Conservation (phyloP, 1,140 invertebrate genomes). For the Drosophila bipectinata region DNA sequence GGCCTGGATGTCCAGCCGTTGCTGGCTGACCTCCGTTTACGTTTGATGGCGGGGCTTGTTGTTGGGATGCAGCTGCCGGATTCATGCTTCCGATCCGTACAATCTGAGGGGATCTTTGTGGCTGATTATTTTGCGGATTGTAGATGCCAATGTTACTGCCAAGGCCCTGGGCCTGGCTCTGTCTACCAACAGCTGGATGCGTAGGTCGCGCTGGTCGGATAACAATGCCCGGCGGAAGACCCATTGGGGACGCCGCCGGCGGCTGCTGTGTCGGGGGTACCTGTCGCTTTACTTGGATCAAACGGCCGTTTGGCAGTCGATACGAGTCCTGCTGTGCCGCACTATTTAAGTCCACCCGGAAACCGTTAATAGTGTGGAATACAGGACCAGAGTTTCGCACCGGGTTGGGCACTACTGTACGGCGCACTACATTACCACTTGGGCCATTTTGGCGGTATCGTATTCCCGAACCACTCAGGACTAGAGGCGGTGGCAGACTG, state of each 20-base stretch:
- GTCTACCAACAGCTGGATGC: neutral
- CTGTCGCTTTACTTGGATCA: slow-evolving; percentile 83
- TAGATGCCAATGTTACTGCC: slow-evolving; percentile 67
- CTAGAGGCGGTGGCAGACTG: slow-evolving; percentile 71
- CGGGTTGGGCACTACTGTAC: slow-evolving; percentile 59
- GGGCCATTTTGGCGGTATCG: slow-evolving; percentile 57
- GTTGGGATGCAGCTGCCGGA: slow-evolving; percentile 17
- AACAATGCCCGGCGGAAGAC: slow-evolving; percentile 29
- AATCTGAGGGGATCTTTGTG: slow-evolving; percentile 53
- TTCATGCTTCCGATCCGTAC: slow-evolving; percentile 50
- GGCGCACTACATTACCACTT: slow-evolving; percentile 34
- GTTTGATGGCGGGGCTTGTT: slow-evolving; percentile 1
- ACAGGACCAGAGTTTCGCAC: slow-evolving; percentile 60
- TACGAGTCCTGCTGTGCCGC: slow-evolving; percentile 82
- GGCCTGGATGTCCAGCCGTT: slow-evolving; percentile 8
- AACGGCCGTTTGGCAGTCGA: slow-evolving; percentile 78
- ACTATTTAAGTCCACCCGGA: slow-evolving; percentile 81
- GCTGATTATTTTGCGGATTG: slow-evolving; percentile 62
- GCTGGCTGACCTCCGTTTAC: slow-evolving; percentile 39
- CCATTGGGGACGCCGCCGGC: slow-evolving; percentile 16
- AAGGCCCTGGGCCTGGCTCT: slow-evolving; percentile 21
- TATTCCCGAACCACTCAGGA: slow-evolving; percentile 69
- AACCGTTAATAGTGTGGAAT: slow-evolving; percentile 82
- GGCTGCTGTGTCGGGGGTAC: slow-evolving; percentile 28
- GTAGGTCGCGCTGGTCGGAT: slow-evolving; percentile 40